Conservation (phyloP, 1,140 invertebrate species). For the Hyles vespertilio region DNA sequence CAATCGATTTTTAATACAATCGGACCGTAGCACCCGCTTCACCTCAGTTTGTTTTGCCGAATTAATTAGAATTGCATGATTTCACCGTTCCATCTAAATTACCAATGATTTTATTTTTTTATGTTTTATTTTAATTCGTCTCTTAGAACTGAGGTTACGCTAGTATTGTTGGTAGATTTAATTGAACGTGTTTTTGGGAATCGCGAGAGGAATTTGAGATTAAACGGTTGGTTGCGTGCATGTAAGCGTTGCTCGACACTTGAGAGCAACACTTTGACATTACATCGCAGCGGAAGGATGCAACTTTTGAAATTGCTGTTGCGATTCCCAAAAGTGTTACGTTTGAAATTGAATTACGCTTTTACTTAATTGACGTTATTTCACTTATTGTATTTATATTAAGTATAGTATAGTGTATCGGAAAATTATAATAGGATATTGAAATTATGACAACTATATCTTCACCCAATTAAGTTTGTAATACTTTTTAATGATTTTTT, state of each 20-base stretch:
- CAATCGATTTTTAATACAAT: conserved; percentile 11
- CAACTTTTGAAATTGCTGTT: no score
- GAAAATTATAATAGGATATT: conserved; percentile 60
- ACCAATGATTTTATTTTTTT: conserved; percentile 21
- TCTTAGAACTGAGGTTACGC: conserved; percentile 35
- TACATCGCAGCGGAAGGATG: no score
- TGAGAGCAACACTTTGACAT: no score
- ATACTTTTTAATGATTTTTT: conserved; percentile 42
- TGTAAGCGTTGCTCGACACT: no score
- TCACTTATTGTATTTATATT: conserved; percentile 70
- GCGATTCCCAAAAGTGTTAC: no score
- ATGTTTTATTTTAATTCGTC: conserved; percentile 27
- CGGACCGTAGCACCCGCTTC: conserved; percentile 25
- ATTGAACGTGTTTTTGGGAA: conserved; percentile 13
- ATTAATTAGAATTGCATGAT: conserved; percentile 14
- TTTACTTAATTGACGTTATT: conserved; percentile 53
- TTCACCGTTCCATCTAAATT: conserved; percentile 12
- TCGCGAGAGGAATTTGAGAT: not conserved
- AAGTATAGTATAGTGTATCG: conserved; percentile 67
- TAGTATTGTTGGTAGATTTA: conserved; percentile 20
- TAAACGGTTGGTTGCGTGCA: no score
- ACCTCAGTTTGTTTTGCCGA: conserved; percentile 49
- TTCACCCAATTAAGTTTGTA: conserved; percentile 42
- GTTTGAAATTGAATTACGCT: conserved; percentile 43
- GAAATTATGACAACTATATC: conserved; percentile 66